Base-by-base conservation (phyloP, 2,888 invertebrate species). In the Lathronympha strigana region DNA sequence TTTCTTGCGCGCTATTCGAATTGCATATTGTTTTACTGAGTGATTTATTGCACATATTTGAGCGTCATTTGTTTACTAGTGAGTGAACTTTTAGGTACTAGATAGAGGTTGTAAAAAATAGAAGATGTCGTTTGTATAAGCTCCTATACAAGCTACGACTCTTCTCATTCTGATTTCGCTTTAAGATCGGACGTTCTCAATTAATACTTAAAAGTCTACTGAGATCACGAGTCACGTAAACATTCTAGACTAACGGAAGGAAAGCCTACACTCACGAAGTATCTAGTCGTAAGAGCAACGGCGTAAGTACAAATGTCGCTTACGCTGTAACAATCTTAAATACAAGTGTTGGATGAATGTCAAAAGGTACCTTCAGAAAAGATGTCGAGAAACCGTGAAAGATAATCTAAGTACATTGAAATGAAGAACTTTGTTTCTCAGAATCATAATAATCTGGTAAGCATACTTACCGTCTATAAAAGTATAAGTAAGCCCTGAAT, bases 231-330 rank as follows among this genome's bases (percentile, higher is more conserved):
- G 61, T 63, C 67, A 64, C 55, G 66, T 62, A 38, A 63, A 55
- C 47, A 63, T 66, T 60, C 47, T 36, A 66, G 68, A 61, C 61
- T 61, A 61, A 61, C 68, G 64, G 63, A 68, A 68, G 66, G 68
- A 53, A 40, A 67, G 66, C 19, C 58, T 53, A 45, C 21, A 58
- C 68, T 61, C 66, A 69, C 67, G 68, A 68, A 67, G 19, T 33
- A 33, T 43, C 43, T 13, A 55, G 28, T 28, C 9, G 9, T 11
- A 28, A 57, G n/a, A n/a, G n/a, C n/a, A n/a, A n/a, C 15, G 47
- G 33, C 36, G 23, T 21, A 49, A 49, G 36, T 36, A 9, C n/a
- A 40, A 51, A 50, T n/a, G 9, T 8, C n/a, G 23, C 25, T 50
- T 28, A 25, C 11, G 25, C 23, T 4, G n/a, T n/a, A 13, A 19